Evolutionary conservation across 2,888 invertebrate genomes (phyloP).

Genomic region (Polymixis lichenea): DNA sequence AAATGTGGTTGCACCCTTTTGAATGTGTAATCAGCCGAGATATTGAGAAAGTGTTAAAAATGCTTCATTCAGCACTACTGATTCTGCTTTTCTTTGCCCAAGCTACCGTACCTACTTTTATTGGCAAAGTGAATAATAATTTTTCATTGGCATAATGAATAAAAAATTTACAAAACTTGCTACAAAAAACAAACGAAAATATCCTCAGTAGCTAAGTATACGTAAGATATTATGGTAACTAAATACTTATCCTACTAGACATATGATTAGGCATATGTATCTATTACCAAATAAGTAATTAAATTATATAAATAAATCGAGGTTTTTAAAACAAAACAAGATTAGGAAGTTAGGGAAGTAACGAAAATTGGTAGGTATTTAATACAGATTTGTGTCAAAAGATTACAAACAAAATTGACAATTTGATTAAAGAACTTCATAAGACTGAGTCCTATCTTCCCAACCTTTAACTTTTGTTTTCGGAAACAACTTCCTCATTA

Average conservation of each 20-base stretch:
- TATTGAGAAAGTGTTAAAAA: slow-evolving; percentile 14
- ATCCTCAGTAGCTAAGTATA: neutral
- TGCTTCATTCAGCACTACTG: neutral
- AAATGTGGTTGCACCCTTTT: slow-evolving; percentile 9
- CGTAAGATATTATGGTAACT: neutral
- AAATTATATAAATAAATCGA: neutral
- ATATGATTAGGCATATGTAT: neutral
- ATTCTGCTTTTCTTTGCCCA: neutral
- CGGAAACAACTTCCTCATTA: slow-evolving; percentile 26
- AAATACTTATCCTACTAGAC: neutral
- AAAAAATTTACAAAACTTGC: neutral
- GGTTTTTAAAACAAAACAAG: neutral
- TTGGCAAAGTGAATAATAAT: no score
- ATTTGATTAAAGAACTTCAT: slow-evolving; percentile 42
- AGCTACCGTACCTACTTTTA: neutral
- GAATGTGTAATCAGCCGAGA: slow-evolving; percentile 7
- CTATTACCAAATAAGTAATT: neutral
- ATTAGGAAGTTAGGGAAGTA: neutral
- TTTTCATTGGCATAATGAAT: neutral
- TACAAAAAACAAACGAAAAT: neutral
- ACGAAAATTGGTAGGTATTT: neutral
- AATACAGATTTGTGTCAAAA: slow-evolving; percentile 31
- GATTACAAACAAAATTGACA: slow-evolving; percentile 23
- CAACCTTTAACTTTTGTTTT: slow-evolving; percentile 35
- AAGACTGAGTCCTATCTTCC: slow-evolving; percentile 27